These are phyloP conservation scores for Motacilla alba DNA, from an alignment of 2,113 vertebrate species.

Conservation along the genomic window DNA sequence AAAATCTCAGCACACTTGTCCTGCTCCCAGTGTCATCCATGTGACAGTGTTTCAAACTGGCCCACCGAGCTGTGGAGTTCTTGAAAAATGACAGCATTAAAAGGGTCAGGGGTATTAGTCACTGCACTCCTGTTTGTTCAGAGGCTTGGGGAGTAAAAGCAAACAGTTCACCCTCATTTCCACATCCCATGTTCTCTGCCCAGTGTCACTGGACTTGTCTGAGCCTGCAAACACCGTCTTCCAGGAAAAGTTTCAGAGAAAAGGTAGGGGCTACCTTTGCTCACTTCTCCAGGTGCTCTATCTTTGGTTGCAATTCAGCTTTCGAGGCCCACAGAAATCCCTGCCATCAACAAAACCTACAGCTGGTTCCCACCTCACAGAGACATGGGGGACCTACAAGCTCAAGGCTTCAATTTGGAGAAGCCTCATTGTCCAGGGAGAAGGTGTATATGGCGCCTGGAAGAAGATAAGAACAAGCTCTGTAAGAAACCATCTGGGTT, in stretches of 20 bases:
- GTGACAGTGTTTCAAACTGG: accelerated
- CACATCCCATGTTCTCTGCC: background rate
- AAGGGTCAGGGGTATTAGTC: constrained; percentile 12
- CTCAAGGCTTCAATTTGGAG: background rate
- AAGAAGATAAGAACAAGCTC: background rate
- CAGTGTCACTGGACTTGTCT: background rate
- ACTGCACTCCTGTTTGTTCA: background rate
- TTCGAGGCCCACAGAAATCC: background rate
- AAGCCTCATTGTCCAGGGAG: background rate
- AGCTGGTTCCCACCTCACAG: background rate
- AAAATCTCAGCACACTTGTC: background rate
- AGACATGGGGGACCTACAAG: background rate
- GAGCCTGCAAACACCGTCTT: background rate
- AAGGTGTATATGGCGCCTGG: background rate
- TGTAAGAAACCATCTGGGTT: background rate
- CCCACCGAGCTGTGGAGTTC: background rate
- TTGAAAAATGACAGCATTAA: background rate
- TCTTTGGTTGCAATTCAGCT: background rate
- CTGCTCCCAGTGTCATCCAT: background rate
- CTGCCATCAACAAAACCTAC: background rate
- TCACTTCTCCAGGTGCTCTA: background rate
- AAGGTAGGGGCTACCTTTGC: background rate
- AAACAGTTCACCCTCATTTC: background rate
- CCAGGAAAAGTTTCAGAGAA: background rate
- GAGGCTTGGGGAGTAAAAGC: background rate